Evolutionary conservation across 2,113 vertebrate genomes (phyloP), one percentile per base, ranked within the genome.

Genomic region (Poeciliopsis turrubarensis): DNA sequence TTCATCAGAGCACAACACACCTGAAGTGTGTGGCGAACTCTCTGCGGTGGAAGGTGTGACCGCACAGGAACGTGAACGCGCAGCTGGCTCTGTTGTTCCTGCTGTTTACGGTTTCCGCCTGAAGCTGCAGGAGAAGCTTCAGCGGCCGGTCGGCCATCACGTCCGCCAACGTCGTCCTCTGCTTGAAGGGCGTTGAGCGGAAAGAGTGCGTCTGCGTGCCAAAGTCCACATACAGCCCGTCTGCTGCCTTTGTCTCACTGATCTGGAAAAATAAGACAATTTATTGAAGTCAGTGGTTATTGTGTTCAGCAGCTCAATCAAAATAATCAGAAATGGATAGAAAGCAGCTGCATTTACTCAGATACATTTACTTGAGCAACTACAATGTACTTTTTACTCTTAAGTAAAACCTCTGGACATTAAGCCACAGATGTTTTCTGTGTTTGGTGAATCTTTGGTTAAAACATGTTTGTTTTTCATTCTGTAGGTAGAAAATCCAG

Each of bases 191-290:
- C 1, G 96, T 95, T 1, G 91, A 81, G 65, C 87, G 91, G 88
- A 99, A 99, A 26, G 60, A 94, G 74, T 97, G 95, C 0, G 97
- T 99, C 86, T 99, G 98, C 0, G 97, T 99, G 34, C 96, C 97
- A 71, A 94, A 85, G 78, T 99, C 96, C 44, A 95, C 37, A 47
- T 94, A 94, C 1, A 98, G 92, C 2, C 96, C 96, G 3, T 99
- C 97, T 0, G 92, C 84, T 63, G 87, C 94, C 39, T 89, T 94
- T 12, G 92, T 85, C 84, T 97, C 95, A 0, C 97, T 98, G 81
- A 99, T 97, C 86, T 95, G 83, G 0, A 9, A 8, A 62, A 47
- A 29, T 7, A 30, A 7, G 30, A n/a, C 13, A 30, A 31, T 17
- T 32, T 63, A 63, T 17, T 19, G 3, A 7, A 30, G 1, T 27